These are phyloP conservation scores for Spodoptera litura DNA, from an alignment of 1,140 invertebrate species.

Conservation along the genomic window DNA sequence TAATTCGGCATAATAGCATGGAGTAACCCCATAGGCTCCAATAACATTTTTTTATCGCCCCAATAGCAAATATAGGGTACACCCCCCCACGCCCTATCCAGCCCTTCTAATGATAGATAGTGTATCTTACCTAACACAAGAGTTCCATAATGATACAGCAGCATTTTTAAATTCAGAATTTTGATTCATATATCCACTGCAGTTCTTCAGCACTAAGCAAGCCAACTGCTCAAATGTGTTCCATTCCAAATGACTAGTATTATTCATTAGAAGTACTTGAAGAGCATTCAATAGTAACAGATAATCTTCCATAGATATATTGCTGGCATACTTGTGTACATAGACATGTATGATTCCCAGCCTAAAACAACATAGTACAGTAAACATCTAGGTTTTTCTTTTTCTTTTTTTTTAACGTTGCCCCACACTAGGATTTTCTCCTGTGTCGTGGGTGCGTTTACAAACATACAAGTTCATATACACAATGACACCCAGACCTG, in stretches of 20 bases:
- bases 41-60: too few species aligned
- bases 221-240: constrained; percentile 61
- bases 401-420: too few species aligned
- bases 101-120: too few species aligned
- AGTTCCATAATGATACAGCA: constrained; percentile 72
- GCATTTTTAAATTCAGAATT: constrained; percentile 52
- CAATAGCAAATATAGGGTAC: too few species aligned
- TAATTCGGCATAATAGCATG: too few species aligned
- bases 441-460: too few species aligned
- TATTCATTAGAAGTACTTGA: constrained; percentile 60
- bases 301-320: constrained; percentile 61
- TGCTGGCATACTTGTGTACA: constrained; percentile 64
- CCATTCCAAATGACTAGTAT: constrained; percentile 58
- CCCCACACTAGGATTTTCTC: too few species aligned
- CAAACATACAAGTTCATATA: too few species aligned
- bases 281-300: constrained; percentile 58
- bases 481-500: too few species aligned
- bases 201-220: constrained; percentile 58
- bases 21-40: too few species aligned
- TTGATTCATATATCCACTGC: constrained; percentile 32
- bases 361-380: constrained; percentile 60
- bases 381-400: too few species aligned
- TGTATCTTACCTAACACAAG: constrained; percentile 72
- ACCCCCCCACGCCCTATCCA: too few species aligned
- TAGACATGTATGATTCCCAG: constrained; percentile 69